Base-by-base conservation (phyloP, 2,797 vertebrate genomes). In the Malurus leucopterus region DNA sequence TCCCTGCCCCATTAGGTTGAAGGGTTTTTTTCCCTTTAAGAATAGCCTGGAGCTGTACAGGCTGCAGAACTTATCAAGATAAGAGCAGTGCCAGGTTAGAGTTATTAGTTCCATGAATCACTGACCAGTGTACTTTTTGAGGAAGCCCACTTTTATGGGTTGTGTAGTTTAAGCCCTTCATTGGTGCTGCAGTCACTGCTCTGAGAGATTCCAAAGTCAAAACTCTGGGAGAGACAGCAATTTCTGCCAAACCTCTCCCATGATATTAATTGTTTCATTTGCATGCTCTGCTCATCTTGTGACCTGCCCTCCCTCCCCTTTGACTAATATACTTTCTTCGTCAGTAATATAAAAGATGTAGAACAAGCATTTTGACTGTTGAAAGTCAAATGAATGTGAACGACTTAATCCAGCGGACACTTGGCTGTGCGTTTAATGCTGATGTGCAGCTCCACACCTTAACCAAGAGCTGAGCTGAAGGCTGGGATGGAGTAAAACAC, bases 361-460 rank as follows among this genome's bases (percentile, higher is more conserved):
- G 86, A 93, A 89, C 91, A 93, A 93, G 90, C 84, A 70, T 91
- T 95, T 91, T 95, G 90, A 79, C 90, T 78, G 84, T n/a, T 93
- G 88, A 92, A 94, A 95, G 94, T 94, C 91, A 83, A 91, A 75
- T 94, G 79, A 91, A 95, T 93, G 92, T 95, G 86, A 93, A 86
- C 14, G 1, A 30, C 83, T 80, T 50, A 70, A 91, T 91, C 76
- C 63, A 57, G 87, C 72, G 77, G 87, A 92, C 89, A 20, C 79
- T 90, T 63, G 21, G 8, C 61, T 73, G 59, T 61, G 6, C 59
- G 16, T 85, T 83, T 87, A 88, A 88, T 67, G 73, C 79, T 84
- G 85, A 72, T 13, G 1, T 38, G 57, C 5, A 0, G 70, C 73
- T 81, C 43, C 49, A 43, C 65, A 34, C 73, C 51, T 91, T 67